Evolutionary conservation across 2,888 invertebrate genomes (phyloP).

Genomic region (Eulithis testata): DNA sequence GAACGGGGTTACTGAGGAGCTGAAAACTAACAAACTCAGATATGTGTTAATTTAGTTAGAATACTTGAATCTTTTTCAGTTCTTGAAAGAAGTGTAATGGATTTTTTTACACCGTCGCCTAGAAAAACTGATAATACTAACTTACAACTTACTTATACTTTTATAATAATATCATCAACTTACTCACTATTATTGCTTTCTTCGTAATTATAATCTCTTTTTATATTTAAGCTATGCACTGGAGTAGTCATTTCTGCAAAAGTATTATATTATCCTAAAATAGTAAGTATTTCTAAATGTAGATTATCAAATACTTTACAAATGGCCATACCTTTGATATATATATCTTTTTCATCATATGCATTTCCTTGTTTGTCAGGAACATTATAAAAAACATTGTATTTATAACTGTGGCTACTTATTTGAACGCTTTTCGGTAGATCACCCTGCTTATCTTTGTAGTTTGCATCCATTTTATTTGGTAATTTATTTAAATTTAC

Average conservation of each 20-base stretch:
- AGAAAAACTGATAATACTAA: too few relatives aligned
- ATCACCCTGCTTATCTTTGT: not conserved
- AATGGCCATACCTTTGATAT: not conserved
- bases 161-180: constrained; percentile 15
- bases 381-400: constrained; percentile 48
- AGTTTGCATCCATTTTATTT: not conserved
- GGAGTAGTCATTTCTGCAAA: not conserved
- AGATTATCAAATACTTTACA: too few relatives aligned
- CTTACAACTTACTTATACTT: too few relatives aligned
- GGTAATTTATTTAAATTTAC: constrained; percentile 1
- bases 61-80: too few relatives aligned
- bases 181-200: constrained; percentile 31
- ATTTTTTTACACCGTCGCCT: too few relatives aligned
- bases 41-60: too few relatives aligned
- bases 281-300: not conserved
- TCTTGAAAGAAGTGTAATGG: not conserved
- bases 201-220: not conserved
- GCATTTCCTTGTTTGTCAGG: constrained; percentile 15
- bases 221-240: not conserved
- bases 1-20: constrained; percentile 8
- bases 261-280: not conserved
- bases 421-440: constrained; percentile 48
- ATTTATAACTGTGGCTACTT: constrained; percentile 50
- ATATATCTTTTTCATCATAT: not conserved
- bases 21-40: not conserved